phyloP scores from a whole-genome alignment of 2,797 vertebrate species.

The Bryconaethiops microstoma region DNA sequence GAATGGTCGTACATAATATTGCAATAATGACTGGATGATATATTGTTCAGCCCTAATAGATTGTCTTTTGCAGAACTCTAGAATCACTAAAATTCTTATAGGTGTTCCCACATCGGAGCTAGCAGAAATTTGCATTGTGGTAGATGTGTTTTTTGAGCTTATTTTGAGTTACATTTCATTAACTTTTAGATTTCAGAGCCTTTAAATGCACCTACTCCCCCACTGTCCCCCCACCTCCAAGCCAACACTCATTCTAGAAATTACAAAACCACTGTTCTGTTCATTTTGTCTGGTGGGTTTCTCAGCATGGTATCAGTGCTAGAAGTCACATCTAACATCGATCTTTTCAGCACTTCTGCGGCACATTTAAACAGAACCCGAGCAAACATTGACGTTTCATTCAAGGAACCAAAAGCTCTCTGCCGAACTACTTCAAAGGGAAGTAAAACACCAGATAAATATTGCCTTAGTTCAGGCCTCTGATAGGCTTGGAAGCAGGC shows the following conservation, averaged over 20 bases:
- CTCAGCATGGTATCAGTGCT: conserved; percentile 4
- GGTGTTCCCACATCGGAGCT: no score
- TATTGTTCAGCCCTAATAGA: no score
- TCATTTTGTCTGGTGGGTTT: conserved; percentile 10
- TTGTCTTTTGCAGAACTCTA: no score
- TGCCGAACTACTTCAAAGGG: conserved; percentile 47
- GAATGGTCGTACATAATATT: no score
- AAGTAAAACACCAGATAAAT: conserved; percentile 54
- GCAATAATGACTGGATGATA: no score
- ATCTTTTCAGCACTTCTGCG: conserved; percentile 45
- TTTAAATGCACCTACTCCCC: not conserved
- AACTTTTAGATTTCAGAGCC: not conserved
- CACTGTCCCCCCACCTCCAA: not conserved
- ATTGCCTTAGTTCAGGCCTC: conserved; percentile 49
- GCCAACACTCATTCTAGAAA: not conserved
- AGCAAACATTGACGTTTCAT: conserved; percentile 55
- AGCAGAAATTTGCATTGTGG: no score
- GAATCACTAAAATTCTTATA: no score
- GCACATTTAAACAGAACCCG: conserved; percentile 46
- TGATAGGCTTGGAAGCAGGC: conserved; percentile 37
- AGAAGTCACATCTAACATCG: conserved; percentile 9
- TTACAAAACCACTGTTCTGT: conserved; percentile 5
- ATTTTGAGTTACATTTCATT: not conserved
- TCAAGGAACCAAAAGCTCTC: conserved; percentile 46
- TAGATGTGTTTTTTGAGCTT: no score